Base-by-base conservation (phyloP, 2,113 vertebrate species). In the Cnemophilus loriae region DNA sequence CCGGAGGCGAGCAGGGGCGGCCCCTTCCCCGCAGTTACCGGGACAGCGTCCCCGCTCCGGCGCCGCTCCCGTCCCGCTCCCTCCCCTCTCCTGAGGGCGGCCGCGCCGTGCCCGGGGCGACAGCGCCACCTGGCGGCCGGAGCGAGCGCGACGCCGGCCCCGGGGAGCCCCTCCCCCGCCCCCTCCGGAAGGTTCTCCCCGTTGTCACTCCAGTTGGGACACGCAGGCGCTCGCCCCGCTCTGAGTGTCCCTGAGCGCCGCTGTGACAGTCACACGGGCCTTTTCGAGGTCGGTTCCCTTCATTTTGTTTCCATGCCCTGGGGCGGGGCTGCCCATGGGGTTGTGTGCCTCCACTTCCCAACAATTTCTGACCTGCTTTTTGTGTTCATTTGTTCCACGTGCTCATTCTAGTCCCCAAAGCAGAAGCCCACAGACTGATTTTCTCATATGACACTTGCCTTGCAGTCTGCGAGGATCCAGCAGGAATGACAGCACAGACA, bases 161-260 rank as follows among this genome's bases (percentile, higher is more conserved):
- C 17, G 17, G 10, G 42, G 12, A 6, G 16, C 19, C 20, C 13
- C 33, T 26, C 27, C 10, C 39, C 77, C 33, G 16, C 19, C 15
- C 16, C 8, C 4, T 2, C 4, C 6, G 5, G 10, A 0, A 56
- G 0, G 24, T 0, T n/a, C 10, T 19, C 42, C 68, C 13, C 3
- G 14, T 0, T 1, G 16, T 3, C 32, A 17, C 6, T 1, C 26
- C 44, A 0, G 9, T 4, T 1, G 21, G 18, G 75, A 8, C 63
- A 2, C 53, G 2, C 16, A 3, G 11, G 2, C 17, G 6, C 42
- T 0, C 18, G 10, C n/a, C 6, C 10, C 8, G 0, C 13, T 10
- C 41, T 2, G 26, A 9, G 42, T 2, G 42, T 9, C 57, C 39
- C 78, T 2, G 73, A 14, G 9, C 2, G 26, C 49, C 35, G 1